phyloP scores from a whole-genome alignment of 2,888 invertebrate species.

The Shargacucullia verbasci region DNA sequence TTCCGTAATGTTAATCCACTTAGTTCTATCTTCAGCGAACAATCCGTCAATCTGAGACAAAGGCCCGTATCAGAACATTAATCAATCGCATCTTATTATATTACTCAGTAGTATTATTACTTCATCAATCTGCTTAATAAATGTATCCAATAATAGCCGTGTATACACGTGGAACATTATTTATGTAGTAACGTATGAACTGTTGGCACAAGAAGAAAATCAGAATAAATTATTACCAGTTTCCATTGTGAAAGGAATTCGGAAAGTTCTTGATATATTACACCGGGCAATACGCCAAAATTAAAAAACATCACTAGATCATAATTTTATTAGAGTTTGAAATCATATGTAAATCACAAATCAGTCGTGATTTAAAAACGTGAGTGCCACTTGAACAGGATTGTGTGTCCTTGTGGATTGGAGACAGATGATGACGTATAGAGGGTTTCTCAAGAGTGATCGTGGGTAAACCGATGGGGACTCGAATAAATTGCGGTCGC shows the following conservation, averaged over 20 bases:
- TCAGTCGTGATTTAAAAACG: slow-evolving; percentile 1
- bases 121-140: slow-evolving; percentile 6
- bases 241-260: too few relatives aligned
- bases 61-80: slow-evolving; percentile 19
- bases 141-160: slow-evolving; percentile 3
- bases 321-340: too few relatives aligned
- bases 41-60: slow-evolving; percentile 25
- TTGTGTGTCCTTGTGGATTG: neutral
- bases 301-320: too few relatives aligned
- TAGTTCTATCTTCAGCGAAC: slow-evolving; percentile 9
- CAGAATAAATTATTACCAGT: too few relatives aligned
- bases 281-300: too few relatives aligned
- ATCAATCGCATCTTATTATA: slow-evolving; percentile 29
- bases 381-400: neutral
- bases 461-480: slow-evolving; percentile 1
- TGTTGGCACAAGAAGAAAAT: too few relatives aligned
- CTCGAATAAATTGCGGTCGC: slow-evolving; percentile 17
- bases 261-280: too few relatives aligned
- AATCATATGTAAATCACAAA: too few relatives aligned
- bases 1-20: slow-evolving; percentile 11
- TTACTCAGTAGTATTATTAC: slow-evolving; percentile 9
- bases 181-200: too few relatives aligned
- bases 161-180: neutral
- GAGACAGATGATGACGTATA: slow-evolving; percentile 26
- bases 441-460: slow-evolving; percentile 26